A percentile compares a stretch with the other conserved stretches of the same genome.
Conservation (phyloP, 1,140 invertebrate species). For the Micrasema longulum region DNA sequence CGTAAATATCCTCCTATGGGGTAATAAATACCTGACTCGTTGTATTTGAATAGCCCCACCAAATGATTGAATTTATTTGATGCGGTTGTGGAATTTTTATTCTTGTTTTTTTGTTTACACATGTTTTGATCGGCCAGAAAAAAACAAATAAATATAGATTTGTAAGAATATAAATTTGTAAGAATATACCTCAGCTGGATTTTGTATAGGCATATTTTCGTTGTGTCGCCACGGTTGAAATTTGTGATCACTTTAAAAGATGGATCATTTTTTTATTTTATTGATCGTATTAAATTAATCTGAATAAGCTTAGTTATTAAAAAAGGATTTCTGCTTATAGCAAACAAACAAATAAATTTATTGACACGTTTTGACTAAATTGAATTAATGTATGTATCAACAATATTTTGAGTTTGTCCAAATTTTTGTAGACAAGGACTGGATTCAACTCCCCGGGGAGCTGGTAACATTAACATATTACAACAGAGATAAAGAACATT, state of each 20-base stretch:
- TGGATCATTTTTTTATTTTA: background rate
- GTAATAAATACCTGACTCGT: constrained; percentile 27
- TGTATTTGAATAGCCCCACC: constrained; percentile 8
- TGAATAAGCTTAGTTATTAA: background rate
- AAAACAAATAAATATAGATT: background rate
- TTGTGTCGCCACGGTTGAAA: background rate
- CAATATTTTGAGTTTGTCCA: too few relatives aligned
- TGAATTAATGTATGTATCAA: too few relatives aligned
- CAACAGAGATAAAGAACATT: too few relatives aligned
- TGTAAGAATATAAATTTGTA: background rate
- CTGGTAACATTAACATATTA: too few relatives aligned
- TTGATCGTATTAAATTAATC: background rate
- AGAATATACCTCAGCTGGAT: background rate
- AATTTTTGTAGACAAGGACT: too few relatives aligned
- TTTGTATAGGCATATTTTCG: background rate
- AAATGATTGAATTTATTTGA: constrained; percentile 37
- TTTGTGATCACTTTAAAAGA: too few relatives aligned
- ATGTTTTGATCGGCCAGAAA: constrained; percentile 11
- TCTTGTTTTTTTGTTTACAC: constrained; percentile 19
- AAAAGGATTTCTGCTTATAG: too few relatives aligned
- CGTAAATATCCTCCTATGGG: constrained; percentile 26
- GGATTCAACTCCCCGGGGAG: too few relatives aligned
- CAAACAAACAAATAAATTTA: too few relatives aligned
- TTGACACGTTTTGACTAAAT: too few relatives aligned
- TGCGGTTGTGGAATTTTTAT: constrained; percentile 6